Evolutionary conservation across 2,888 invertebrate genomes (phyloP).

Genomic region (Tipula helvola): DNA sequence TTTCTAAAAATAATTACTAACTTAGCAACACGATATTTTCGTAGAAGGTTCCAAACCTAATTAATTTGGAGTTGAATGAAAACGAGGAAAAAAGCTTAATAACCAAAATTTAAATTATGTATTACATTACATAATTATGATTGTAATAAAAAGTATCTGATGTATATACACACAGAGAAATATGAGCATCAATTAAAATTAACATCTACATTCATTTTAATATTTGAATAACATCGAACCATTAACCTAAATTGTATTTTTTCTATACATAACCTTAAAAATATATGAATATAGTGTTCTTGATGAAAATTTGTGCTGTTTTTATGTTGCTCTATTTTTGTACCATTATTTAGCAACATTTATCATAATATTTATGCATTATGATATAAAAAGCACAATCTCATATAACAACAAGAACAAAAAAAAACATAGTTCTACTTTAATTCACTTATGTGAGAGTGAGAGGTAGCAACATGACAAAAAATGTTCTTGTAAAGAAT

Average conservation of each 20-base stretch:
- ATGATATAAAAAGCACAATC: neutral
- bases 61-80: neutral
- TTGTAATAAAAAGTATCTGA: neutral
- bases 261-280: neutral
- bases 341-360: neutral
- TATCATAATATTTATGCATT: neutral
- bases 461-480: neutral
- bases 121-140: neutral
- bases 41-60: neutral
- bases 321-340: neutral
- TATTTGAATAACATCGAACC: neutral
- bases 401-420: neutral
- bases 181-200: neutral
- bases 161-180: neutral
- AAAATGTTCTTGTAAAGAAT: neutral
- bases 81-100: neutral
- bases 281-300: too few relatives aligned
- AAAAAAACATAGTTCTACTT: neutral
- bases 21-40: too few relatives aligned
- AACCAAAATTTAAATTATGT: neutral
- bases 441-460: neutral
- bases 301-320: neutral
- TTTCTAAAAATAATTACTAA: too few relatives aligned
- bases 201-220: neutral
- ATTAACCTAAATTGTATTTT: neutral